Evolutionary conservation across 2,888 invertebrate genomes (phyloP).

Genomic region (Phania funesta): DNA sequence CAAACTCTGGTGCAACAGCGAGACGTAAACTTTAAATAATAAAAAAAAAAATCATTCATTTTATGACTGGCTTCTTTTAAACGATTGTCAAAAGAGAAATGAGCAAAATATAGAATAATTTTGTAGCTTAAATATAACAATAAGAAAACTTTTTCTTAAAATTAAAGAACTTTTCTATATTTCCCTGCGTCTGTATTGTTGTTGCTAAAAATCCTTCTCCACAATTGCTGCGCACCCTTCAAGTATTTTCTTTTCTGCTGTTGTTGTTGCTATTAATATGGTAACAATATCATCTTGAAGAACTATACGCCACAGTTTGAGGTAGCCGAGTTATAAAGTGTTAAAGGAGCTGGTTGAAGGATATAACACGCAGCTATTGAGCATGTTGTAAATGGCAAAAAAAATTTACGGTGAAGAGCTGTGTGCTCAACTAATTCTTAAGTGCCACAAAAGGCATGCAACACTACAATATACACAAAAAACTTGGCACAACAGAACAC

Average conservation of each 20-base stretch:
- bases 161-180: neutral
- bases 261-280: conserved; percentile 56
- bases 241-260: conserved; percentile 1
- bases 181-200: neutral
- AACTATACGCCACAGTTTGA: conserved; percentile 25
- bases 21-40: neutral
- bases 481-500: neutral
- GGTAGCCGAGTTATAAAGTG: conserved; percentile 26
- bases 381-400: conserved; percentile 15
- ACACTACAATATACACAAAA: conserved; percentile 9
- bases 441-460: conserved; percentile 52
- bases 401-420: conserved; percentile 40
- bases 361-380: conserved; percentile 41
- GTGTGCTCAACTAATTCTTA: conserved; percentile 58
- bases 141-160: conserved; percentile 31
- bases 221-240: conserved; percentile 24
- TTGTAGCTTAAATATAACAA: conserved; percentile 42
- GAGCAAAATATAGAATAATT: conserved; percentile 21
- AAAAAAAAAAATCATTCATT: conserved; percentile 40
- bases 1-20: neutral
- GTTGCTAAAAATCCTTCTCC: neutral
- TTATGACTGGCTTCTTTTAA: conserved; percentile 51
- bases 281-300: conserved; percentile 57
- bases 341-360: conserved; percentile 8
- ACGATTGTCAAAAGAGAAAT: conserved; percentile 40